Evolutionary conservation across 1,140 invertebrate species (phyloP).

Genomic region (Ephestia elutella): DNA sequence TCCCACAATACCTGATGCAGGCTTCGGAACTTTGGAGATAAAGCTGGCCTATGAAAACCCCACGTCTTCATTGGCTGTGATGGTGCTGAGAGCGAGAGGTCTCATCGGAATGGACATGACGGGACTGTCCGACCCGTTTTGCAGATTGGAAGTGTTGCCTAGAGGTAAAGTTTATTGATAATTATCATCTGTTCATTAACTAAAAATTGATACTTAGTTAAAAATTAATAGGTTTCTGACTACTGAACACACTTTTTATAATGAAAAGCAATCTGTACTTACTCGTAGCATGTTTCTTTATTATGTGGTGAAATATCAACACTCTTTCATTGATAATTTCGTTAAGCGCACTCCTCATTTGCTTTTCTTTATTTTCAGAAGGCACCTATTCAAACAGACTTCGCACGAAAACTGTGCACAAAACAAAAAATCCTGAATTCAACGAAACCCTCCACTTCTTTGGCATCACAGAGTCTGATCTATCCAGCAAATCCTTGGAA

Average conservation of each 20-base stretch:
- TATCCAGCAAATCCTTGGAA: slow-evolving; percentile 82
- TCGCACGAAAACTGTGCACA: slow-evolving; percentile 91
- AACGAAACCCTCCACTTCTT: slow-evolving; percentile 95
- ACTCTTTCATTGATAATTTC: no score
- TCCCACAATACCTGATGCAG: slow-evolving; percentile 56
- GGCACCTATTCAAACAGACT: slow-evolving; percentile 81
- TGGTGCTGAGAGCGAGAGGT: slow-evolving; percentile 82
- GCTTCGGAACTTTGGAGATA: slow-evolving; percentile 82
- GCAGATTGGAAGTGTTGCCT: slow-evolving; percentile 89
- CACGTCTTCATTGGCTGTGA: slow-evolving; percentile 85
- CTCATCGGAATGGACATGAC: slow-evolving; percentile 91
- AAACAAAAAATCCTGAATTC: slow-evolving; percentile 94
- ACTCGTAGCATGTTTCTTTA: no score
- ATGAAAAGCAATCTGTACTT: no score
- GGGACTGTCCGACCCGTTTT: slow-evolving; percentile 93
- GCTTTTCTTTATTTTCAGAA: slow-evolving; percentile 41
- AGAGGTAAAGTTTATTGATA: slow-evolving; percentile 67
- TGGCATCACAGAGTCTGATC: slow-evolving; percentile 87
- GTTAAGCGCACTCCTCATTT: no score
- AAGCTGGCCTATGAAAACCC: slow-evolving; percentile 85
- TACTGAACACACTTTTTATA: no score
- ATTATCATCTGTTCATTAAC: background rate
- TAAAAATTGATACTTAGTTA: no score
- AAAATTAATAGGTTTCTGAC: no score
- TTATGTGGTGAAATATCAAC: no score